Conservation (phyloP, 2,113 vertebrate species). For the Alethe castanea region DNA sequence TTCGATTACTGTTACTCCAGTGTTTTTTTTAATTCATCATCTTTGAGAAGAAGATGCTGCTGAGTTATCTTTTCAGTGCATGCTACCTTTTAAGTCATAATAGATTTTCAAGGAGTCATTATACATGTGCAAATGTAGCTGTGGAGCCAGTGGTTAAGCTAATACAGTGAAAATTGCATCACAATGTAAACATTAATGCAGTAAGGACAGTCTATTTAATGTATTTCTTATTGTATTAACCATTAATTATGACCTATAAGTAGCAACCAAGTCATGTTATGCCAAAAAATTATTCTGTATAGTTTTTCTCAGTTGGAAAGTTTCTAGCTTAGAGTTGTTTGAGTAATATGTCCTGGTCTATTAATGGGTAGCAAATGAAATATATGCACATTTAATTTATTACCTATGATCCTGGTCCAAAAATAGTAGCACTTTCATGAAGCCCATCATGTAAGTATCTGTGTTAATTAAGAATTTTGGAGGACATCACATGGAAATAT, state of each 20-base stretch:
- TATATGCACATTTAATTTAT: background rate
- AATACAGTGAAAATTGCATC: slow-evolving; percentile 27
- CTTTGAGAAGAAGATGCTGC: background rate
- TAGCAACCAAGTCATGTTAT: slow-evolving; percentile 23
- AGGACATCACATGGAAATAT: background rate
- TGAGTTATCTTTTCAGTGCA: background rate
- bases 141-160: background rate
- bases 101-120: slow-evolving; percentile 23
- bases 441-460: background rate
- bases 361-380: background rate
- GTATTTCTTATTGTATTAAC: slow-evolving; percentile 40
- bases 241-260: background rate
- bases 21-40: background rate
- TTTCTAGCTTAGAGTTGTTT: background rate
- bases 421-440: background rate
- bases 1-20: background rate
- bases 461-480: background rate
- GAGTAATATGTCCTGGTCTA: background rate
- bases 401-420: background rate
- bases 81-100: background rate
- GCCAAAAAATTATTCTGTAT: background rate
- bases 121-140: background rate
- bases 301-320: background rate
- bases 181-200: slow-evolving; percentile 16
- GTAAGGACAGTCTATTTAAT: slow-evolving; percentile 34